These are phyloP conservation scores for Pempheris klunzingeri DNA, from an alignment of 2,797 vertebrate species.

Conservation along the genomic window DNA sequence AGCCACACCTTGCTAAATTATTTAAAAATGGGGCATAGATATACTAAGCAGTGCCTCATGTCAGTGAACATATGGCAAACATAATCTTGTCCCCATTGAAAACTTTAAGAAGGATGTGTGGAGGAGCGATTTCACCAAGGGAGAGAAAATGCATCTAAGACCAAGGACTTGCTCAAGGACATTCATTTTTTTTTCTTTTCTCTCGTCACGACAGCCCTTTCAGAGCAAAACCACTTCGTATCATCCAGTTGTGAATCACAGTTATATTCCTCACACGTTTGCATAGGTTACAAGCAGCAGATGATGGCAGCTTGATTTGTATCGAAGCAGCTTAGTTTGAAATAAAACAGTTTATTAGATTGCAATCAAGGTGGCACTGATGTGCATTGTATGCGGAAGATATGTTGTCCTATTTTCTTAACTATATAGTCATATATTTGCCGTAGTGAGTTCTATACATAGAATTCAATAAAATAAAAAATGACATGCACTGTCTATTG, in stretches of 20 bases:
- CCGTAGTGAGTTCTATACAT: slow-evolving; percentile 8
- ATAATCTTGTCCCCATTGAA: slow-evolving; percentile 60
- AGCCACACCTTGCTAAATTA: slow-evolving; percentile 45
- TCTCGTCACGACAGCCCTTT: slow-evolving; percentile 32
- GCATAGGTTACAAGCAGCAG: slow-evolving; percentile 21
- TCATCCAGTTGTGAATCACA: slow-evolving; percentile 13
- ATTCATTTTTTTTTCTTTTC: slow-evolving; percentile 28
- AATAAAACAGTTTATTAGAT: slow-evolving; percentile 35
- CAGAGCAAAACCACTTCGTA: slow-evolving; percentile 28
- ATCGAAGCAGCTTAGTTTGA: slow-evolving; percentile 37
- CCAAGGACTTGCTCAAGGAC: slow-evolving; percentile 71
- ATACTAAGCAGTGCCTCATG: slow-evolving; percentile 28
- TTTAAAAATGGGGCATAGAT: slow-evolving; percentile 34
- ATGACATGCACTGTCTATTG: not conserved
- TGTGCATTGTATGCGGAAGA: not conserved
- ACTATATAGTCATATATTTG: not conserved
- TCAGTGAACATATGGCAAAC: slow-evolving; percentile 42
- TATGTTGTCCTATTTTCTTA: slow-evolving; percentile 4
- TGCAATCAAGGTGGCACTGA: slow-evolving; percentile 1
- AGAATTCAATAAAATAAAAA: slow-evolving; percentile 13
- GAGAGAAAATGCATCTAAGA: slow-evolving; percentile 58
- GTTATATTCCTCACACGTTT: slow-evolving; percentile 18
- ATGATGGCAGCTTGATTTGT: slow-evolving; percentile 21
- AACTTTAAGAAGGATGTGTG: slow-evolving; percentile 61
- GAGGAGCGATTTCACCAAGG: slow-evolving; percentile 49